Base-by-base conservation (phyloP, 2,888 invertebrate genomes). In the Diploptera punctata region DNA sequence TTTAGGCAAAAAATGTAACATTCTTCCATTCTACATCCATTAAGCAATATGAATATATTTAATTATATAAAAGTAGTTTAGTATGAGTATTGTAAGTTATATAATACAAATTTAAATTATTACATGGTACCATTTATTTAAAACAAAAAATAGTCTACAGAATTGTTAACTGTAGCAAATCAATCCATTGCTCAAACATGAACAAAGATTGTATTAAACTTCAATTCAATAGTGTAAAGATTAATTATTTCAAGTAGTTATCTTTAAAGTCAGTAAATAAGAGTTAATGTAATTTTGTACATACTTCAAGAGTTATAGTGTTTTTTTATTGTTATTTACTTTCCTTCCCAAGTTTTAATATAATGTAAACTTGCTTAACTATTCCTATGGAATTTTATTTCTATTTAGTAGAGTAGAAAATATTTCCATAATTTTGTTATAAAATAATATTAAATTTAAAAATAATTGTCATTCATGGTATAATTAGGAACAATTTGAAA, bases 361-460 rank as follows among this genome's bases (percentile, higher is more conserved):
- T 21, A 10, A 24, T 10, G 47, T 38, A 29, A 62, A 65, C 44
- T 70, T 57, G 18, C 16, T 26, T 61, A 43, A 61, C 47, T 49
- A 70, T 70, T 70, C 70, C 70, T 70, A 70, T 70, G 70, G 70
- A 62, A 62, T 70, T 67, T 31, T 29, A 47, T 29, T n/a, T 57
- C n/a, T 57, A n/a, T 57, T 57, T n/a, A 24, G 29, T 31, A 57
- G 29, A 26, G 3, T 57, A 57, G 57, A 57, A 57, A 10, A 29
- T 29, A 31, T 5, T n/a, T 24, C 57, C 13, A n/a, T 57, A 29
- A 29, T 29, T 57, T 31, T 57, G 57, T 57, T 29, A 3, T 47
- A 4, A n/a, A n/a, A n/a, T 10, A 10, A 33, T 33, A 33, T 33
- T 33, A 33, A 33, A n/a, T n/a, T n/a, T n/a, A n/a, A n/a, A n/a